phyloP scores from a whole-genome alignment of 2,797 vertebrate genomes.

The Microctenopoma lineatum region DNA sequence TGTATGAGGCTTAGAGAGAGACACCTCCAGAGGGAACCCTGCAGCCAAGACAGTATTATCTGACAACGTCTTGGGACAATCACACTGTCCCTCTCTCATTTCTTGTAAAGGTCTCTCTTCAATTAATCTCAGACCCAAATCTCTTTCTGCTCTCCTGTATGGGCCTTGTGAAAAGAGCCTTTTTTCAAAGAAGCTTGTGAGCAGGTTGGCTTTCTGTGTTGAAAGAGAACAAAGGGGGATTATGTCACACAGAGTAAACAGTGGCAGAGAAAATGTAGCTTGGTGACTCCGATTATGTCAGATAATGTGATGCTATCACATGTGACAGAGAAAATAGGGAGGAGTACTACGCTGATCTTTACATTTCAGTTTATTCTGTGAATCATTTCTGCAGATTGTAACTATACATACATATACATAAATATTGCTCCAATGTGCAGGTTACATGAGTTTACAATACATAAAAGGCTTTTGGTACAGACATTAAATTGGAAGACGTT shows the following conservation, averaged over 20 bases:
- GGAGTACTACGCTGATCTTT: slow-evolving; percentile 21
- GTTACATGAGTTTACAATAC: slow-evolving; percentile 5
- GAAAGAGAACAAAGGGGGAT: slow-evolving; percentile 70
- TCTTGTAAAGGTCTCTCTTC: slow-evolving; percentile 75
- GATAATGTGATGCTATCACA: slow-evolving; percentile 50
- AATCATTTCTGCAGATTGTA: not conserved
- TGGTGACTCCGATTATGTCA: slow-evolving; percentile 54
- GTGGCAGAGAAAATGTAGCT: slow-evolving; percentile 41
- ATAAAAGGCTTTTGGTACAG: not conserved
- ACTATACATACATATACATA: no score
- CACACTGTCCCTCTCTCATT: slow-evolving; percentile 68
- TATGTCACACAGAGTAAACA: slow-evolving; percentile 63
- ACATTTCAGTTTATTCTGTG: slow-evolving; percentile 17
- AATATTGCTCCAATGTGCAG: not conserved
- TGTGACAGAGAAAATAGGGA: slow-evolving; percentile 23
- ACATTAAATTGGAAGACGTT: slow-evolving; percentile 8
- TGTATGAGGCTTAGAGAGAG: slow-evolving; percentile 80
- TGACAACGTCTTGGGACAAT: slow-evolving; percentile 74
- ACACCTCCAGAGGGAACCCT: slow-evolving; percentile 71
- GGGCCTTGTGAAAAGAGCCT: slow-evolving; percentile 61
- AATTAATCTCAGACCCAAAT: slow-evolving; percentile 80
- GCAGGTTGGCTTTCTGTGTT: slow-evolving; percentile 61
- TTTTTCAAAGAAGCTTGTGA: slow-evolving; percentile 64
- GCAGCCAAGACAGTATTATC: slow-evolving; percentile 78
- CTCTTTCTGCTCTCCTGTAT: slow-evolving; percentile 72